Evolutionary conservation across 2,888 invertebrate species (phyloP).

Genomic region (Netelia virgata): DNA sequence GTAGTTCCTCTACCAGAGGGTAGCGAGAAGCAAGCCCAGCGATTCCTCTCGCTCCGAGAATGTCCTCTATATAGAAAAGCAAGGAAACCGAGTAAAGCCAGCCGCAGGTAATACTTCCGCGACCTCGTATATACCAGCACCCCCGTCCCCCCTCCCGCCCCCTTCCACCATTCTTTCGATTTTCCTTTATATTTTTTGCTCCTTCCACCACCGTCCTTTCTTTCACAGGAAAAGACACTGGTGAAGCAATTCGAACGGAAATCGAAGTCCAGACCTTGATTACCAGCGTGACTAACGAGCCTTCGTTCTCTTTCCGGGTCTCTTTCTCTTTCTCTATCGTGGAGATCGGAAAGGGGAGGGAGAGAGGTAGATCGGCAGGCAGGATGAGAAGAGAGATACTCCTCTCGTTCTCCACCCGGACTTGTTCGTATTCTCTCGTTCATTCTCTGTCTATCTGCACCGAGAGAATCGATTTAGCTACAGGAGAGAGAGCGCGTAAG

Average conservation of each 20-base stretch:
- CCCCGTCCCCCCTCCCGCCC: slow-evolving; percentile 4
- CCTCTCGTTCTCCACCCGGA: slow-evolving; percentile 69
- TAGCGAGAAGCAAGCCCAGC: slow-evolving; percentile 3
- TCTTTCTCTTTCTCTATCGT: slow-evolving; percentile 59
- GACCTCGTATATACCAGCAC: slow-evolving; percentile 23
- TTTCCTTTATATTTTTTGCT: slow-evolving; percentile 30
- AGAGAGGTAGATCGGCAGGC: background rate
- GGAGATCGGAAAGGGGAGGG: slow-evolving; percentile 16
- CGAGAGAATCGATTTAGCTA: slow-evolving; percentile 79
- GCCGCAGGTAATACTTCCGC: slow-evolving; percentile 66
- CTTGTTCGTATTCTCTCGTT: slow-evolving; percentile 73
- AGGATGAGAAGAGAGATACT: slow-evolving; percentile 25
- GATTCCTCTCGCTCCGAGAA: slow-evolving; percentile 16
- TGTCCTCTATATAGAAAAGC: slow-evolving; percentile 20
- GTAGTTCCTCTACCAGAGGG: slow-evolving; percentile 26
- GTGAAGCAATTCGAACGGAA: slow-evolving; percentile 64
- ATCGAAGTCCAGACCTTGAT: slow-evolving; percentile 75
- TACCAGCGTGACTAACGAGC: slow-evolving; percentile 81
- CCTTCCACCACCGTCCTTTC: slow-evolving; percentile 19
- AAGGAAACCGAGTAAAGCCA: slow-evolving; percentile 49
- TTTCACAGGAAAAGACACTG: slow-evolving; percentile 58
- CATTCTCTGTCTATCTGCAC: slow-evolving; percentile 75
- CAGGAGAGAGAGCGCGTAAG: slow-evolving; percentile 34
- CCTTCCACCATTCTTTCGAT: slow-evolving; percentile 35
- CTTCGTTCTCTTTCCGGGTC: slow-evolving; percentile 71